Evolutionary conservation across 2,113 vertebrate species (phyloP), one percentile per base, ranked within the genome.

Genomic region (Pteropus alecto): DNA sequence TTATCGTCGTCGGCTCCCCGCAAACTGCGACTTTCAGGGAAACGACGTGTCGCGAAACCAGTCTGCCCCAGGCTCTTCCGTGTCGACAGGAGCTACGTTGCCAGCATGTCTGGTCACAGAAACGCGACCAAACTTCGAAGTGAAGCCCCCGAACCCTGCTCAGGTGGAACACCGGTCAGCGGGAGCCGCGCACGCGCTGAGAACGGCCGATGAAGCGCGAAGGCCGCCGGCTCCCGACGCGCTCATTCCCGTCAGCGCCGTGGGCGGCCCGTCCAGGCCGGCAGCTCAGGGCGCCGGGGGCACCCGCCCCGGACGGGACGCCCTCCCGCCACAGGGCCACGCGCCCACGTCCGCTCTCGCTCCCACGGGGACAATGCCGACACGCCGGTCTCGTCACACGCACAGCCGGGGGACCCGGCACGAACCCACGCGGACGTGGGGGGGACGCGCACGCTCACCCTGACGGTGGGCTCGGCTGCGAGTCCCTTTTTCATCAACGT

Each of bases 1-100:
- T 5, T 5, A 28, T 30, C 7, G 16, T 0, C 14, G 1, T 11
- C 26, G 1, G 6, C 2, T 30, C 30, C 71, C 18, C 0, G 7
- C 26, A 46, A 48, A 18, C 26, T 48, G 26, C 16, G 41, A 48
- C 71, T 46, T 9, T 18, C 30, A 9, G 28, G 2, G 28, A 19
- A 28, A 76, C 1, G 4, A 30, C 28, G 13, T 48, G 30, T 1
- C 5, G 30, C 15, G 28, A 33, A 76, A 9, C 28, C 73, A 33
- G 18, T 19, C 0, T 33, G 48, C 43, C 26, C 73, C 18, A 5
- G 28, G 73, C 43, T 48, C 18, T 11, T 48, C 7, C 7, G 46
- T 33, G 26, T 28, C 26, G 26, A 43, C 3, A 0, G 43, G 70
- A 30, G 61, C 11, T 30, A 30, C 28, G 26, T 14, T 30, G 3